Evolutionary conservation across 2,888 invertebrate species (phyloP).

Genomic region (Lithophane semibrunnea): DNA sequence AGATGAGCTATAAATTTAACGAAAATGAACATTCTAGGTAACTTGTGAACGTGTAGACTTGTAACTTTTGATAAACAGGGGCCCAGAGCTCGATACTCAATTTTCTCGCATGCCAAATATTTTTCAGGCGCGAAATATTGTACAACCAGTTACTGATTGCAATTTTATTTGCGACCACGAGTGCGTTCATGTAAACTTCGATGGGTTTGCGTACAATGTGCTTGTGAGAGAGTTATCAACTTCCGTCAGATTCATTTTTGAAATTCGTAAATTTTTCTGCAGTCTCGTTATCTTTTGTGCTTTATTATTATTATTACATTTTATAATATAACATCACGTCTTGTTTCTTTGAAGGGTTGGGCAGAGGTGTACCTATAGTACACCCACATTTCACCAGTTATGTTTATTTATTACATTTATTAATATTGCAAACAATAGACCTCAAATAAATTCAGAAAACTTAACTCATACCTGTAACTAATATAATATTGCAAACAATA

Average conservation of each 20-base stretch:
- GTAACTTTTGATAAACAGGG: too few relatives aligned
- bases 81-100: neutral
- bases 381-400: too few relatives aligned
- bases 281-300: neutral
- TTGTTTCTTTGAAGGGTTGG: too few relatives aligned
- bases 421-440: neutral
- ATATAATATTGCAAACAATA: neutral
- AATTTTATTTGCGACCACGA: constrained; percentile 42
- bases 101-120: constrained; percentile 15
- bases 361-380: too few relatives aligned
- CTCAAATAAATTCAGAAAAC: neutral
- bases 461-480: too few relatives aligned
- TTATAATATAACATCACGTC: too few relatives aligned
- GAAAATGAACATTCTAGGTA: too few relatives aligned
- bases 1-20: too few relatives aligned
- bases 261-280: neutral
- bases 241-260: neutral
- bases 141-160: constrained; percentile 31
- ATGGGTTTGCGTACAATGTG: constrained; percentile 14
- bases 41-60: too few relatives aligned
- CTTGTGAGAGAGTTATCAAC: constrained; percentile 23
- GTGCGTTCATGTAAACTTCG: constrained; percentile 44
- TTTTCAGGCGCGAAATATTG: constrained; percentile 18
- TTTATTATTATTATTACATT: neutral
- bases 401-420: neutral